These are phyloP conservation scores for Dysidea cf. avara DNA, from an alignment of 37 sponge, comb jelly and placozoan genomes.

Conservation along the genomic window DNA sequence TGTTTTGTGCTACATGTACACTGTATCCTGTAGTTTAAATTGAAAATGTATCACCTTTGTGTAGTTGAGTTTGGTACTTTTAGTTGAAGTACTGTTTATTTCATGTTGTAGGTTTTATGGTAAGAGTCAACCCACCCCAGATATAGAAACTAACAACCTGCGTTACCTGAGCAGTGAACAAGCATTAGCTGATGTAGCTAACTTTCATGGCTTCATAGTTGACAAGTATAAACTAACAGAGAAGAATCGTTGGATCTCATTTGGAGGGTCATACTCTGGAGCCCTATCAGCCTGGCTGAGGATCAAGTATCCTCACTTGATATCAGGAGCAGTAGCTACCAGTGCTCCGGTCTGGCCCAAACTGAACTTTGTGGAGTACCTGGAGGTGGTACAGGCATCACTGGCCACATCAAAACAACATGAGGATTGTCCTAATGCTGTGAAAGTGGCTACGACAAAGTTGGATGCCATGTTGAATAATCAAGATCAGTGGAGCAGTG, in stretches of 20 bases:
- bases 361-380: slow-evolving; percentile 70
- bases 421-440: slow-evolving; percentile 21
- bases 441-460: no score
- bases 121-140: slow-evolving; percentile 74
- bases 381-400: slow-evolving; percentile 77
- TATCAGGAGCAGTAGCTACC: slow-evolving; percentile 77
- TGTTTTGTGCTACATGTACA: no score
- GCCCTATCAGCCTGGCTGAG: slow-evolving; percentile 84
- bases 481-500: no score
- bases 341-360: slow-evolving; percentile 86
- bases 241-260: slow-evolving; percentile 68
- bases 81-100: no score
- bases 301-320: slow-evolving; percentile 65
- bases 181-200: slow-evolving; percentile 78
- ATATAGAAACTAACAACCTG: slow-evolving; percentile 39
- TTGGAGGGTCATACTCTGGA: slow-evolving; percentile 89
- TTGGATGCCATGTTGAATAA: no score
- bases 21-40: no score
- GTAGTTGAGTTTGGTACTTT: no score
- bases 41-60: no score
- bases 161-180: slow-evolving; percentile 80
- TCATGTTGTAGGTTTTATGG: slow-evolving; percentile 76
- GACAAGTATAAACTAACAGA: slow-evolving; percentile 46
- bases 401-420: slow-evolving; percentile 41
- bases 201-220: slow-evolving; percentile 44